Base-by-base conservation (phyloP, 2,888 invertebrate genomes). In the Margaritifera margaritifera region DNA sequence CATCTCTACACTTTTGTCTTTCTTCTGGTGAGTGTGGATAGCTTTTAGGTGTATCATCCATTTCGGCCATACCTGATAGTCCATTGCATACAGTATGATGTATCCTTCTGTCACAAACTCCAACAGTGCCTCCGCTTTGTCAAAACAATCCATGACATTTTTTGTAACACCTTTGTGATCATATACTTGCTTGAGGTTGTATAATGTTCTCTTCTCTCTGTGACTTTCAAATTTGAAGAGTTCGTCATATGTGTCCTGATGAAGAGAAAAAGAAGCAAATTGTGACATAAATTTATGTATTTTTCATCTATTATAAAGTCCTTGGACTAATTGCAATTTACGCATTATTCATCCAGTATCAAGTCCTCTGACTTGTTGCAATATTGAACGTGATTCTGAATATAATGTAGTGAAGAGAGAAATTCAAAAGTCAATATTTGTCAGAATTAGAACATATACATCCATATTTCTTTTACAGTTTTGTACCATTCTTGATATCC, bases 111-210 rank as follows among this genome's bases (percentile, higher is more conserved):
- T 68, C 22, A 62, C 52, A 57, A 68, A 64, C 18, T 64, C 58
- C 15, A 71, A 24, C 19, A 71, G 51, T 27, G 64, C 64, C 27
- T 64, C 57, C 8, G 61, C 61, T 20, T 65, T 62, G 22, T 64
- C 59, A 50, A 68, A 72, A 53, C 62, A 62, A 6, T 65, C 65
- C 65, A 68, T 72, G n/a, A 72, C 57, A 53, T 72, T 65, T 11
- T 54, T 58, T 24, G 62, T 53, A 2, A 68, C 65, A 52, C 66
- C 57, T 52, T 54, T 64, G 53, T 68, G 42, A 53, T 68, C 59
- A 54, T 62, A 68, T 2, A 57, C 18, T 24, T 72, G 61, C 50
- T 66, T 64, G 18, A n/a, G n/a, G n/a, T n/a, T n/a, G n/a, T 68
- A 72, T 6, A 72, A 58, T n/a, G 68, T 72, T 55, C 65, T 63